These are phyloP conservation scores for Cladorhizidae sp. DNA, from an alignment of 37 sponge, comb jelly and placozoan species.

Conservation along the genomic window DNA sequence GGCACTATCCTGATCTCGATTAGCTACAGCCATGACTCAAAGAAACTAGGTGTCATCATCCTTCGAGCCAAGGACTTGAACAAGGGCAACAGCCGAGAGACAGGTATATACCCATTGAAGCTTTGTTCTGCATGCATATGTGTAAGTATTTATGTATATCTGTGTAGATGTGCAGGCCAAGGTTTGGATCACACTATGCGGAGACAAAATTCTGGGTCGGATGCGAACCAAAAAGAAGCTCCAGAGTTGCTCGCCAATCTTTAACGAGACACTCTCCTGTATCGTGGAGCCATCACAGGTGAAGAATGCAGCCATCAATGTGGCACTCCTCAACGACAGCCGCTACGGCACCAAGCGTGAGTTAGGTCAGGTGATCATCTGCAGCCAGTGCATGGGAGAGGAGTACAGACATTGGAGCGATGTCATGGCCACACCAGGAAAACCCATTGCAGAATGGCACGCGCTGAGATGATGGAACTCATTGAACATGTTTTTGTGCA, in stretches of 20 bases:
- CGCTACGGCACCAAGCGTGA: slow-evolving; percentile 19
- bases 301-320: slow-evolving; percentile 19
- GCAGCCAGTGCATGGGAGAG: slow-evolving; percentile 37
- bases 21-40: slow-evolving; percentile 42
- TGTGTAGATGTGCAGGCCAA: slow-evolving; percentile 50
- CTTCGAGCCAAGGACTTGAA: slow-evolving; percentile 70
- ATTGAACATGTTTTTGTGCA: too few relatives aligned
- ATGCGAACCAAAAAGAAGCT: slow-evolving; percentile 46
- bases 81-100: slow-evolving; percentile 34
- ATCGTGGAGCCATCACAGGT: slow-evolving; percentile 24
- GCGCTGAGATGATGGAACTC: slow-evolving; percentile 39
- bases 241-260: slow-evolving; percentile 50
- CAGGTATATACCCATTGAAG: slow-evolving; percentile 21
- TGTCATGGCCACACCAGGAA: slow-evolving; percentile 54
- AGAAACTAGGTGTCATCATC: slow-evolving; percentile 58
- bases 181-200: slow-evolving; percentile 27
- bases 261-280: slow-evolving; percentile 60
- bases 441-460: slow-evolving; percentile 78
- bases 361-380: slow-evolving; percentile 49
- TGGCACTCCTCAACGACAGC: slow-evolving; percentile 38
- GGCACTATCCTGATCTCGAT: slow-evolving; percentile 53
- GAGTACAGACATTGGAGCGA: slow-evolving; percentile 74
- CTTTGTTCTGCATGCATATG: background rate
- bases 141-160: background rate
- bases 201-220: slow-evolving; percentile 32